Base-by-base conservation (phyloP, 2,888 invertebrate genomes). In the Caenorhabditis afra region DNA sequence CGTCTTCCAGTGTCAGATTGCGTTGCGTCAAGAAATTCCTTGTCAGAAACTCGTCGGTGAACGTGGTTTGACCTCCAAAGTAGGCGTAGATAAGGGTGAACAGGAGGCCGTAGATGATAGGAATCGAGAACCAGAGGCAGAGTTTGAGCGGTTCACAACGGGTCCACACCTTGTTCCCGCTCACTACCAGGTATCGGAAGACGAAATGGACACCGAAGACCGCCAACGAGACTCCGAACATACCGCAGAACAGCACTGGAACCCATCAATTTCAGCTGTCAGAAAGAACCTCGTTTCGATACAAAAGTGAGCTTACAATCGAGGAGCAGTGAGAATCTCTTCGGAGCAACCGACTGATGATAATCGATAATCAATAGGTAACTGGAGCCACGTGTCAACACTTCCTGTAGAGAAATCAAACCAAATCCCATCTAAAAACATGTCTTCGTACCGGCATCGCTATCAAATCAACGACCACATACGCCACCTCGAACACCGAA, bases 151-250 rank as follows among this genome's bases (percentile, higher is more conserved):
- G 52, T 22, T 16, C 18, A 20, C 41, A 41, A 41, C 41, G 39
- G n/a, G 22, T 23, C 20, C 10, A 22, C 1, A n/a, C 45, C 29
- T 29, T 29, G 29, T 29, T 29, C 52, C 64, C 64, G 1, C 1
- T 64, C 5, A 53, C 45, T 8, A 65, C 65, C 14, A 65, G 14
- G 14, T 45, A 65, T 1, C 65, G 65, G 20, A 65, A 65, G 1
- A 65, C 41, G 22, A 65, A 65, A 18, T 65, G 65, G 29, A 53
- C 65, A 29, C 35, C 35, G 18, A 65, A 53, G 1, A 65, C 12
- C 16, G 44, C 53, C n/a, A 65, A 22, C 16, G 65, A 44, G 0
- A 65, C 29, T 0, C 65, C 65, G 35, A 39, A 65, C 10, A 29
- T 22, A 5, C 12, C 12, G 20, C 65, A 65, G 35, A 53, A 65